These are phyloP conservation scores for Panurus biarmicus DNA, from an alignment of 2,113 vertebrate genomes.

Conservation along the genomic window DNA sequence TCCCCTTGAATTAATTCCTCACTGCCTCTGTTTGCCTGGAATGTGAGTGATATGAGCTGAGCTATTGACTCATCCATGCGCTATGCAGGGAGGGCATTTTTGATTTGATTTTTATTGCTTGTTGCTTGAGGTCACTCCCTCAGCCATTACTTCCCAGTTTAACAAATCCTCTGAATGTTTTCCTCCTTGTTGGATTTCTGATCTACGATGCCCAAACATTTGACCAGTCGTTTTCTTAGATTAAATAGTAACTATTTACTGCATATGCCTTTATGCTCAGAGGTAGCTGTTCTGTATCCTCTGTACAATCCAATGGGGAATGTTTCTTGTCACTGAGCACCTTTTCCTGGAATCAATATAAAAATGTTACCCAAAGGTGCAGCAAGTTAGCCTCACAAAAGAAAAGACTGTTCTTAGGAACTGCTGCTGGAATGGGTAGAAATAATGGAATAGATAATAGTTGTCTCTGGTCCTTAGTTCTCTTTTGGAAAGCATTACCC, in stretches of 20 bases:
- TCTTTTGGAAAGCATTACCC: constrained; percentile 12
- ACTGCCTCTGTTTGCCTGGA: neutral
- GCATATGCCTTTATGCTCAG: neutral
- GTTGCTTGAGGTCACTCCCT: neutral
- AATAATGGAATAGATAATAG: neutral
- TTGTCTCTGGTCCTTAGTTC: neutral
- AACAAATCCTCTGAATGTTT: neutral
- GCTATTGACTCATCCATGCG: neutral
- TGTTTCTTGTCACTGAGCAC: neutral
- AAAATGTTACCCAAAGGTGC: neutral
- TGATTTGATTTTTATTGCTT: neutral
- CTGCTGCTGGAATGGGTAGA: neutral
- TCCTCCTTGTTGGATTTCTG: neutral
- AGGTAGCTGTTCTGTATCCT: neutral
- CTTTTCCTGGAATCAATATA: neutral
- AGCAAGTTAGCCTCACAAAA: neutral
- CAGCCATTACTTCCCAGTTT: neutral
- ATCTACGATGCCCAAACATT: neutral
- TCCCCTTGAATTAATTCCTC: neutral
- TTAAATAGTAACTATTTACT: constrained; percentile 15
- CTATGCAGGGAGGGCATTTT: neutral
- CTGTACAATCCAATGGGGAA: neutral
- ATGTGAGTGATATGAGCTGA: neutral
- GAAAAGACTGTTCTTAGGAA: neutral
- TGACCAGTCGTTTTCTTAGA: neutral